A percentile compares a stretch with the other conserved stretches of the same genome.
Evolutionary conservation across 2,888 invertebrate species (phyloP).

Genomic region (Heteropelma amictum): DNA sequence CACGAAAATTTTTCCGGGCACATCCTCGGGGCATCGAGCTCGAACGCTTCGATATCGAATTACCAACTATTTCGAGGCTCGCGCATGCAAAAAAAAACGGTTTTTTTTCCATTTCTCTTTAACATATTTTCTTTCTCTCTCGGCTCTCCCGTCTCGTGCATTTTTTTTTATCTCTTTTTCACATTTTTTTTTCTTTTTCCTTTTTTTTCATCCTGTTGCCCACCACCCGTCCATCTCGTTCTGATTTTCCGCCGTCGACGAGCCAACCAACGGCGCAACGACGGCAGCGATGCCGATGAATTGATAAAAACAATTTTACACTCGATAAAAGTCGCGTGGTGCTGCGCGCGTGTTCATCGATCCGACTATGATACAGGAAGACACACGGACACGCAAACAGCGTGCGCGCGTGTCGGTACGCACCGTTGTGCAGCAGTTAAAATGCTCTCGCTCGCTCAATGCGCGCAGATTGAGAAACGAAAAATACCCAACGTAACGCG

Average conservation of each 20-base stretch:
- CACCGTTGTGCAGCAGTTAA: slow-evolving; percentile 28
- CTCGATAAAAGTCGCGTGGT: slow-evolving; percentile 54
- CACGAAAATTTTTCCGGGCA: slow-evolving; percentile 41
- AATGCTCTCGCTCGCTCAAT: slow-evolving; percentile 37
- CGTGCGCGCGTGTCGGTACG: slow-evolving; percentile 5
- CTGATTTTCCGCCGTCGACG: slow-evolving; percentile 43
- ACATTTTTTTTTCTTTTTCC: neutral
- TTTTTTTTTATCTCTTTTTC: neutral
- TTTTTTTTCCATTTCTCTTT: slow-evolving; percentile 24
- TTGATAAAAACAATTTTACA: slow-evolving; percentile 61
- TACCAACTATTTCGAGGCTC: slow-evolving; percentile 49
- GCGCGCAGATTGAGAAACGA: neutral
- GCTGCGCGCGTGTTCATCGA: slow-evolving; percentile 18
- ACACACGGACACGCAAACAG: neutral
- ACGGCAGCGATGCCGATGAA: slow-evolving; percentile 54
- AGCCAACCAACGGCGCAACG: slow-evolving; percentile 42
- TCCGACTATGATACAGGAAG: slow-evolving; percentile 20
- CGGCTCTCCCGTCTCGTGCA: neutral
- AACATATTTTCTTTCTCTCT: slow-evolving; percentile 5
- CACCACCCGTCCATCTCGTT: slow-evolving; percentile 11
- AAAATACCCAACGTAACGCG: neutral
- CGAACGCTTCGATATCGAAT: slow-evolving; percentile 52
- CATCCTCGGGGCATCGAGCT: slow-evolving; percentile 41
- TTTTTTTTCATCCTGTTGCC: neutral
- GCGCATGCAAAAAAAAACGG: slow-evolving; percentile 36